These are phyloP conservation scores for Lathronympha strigana DNA, from an alignment of 2,888 invertebrate genomes.

Conservation along the genomic window DNA sequence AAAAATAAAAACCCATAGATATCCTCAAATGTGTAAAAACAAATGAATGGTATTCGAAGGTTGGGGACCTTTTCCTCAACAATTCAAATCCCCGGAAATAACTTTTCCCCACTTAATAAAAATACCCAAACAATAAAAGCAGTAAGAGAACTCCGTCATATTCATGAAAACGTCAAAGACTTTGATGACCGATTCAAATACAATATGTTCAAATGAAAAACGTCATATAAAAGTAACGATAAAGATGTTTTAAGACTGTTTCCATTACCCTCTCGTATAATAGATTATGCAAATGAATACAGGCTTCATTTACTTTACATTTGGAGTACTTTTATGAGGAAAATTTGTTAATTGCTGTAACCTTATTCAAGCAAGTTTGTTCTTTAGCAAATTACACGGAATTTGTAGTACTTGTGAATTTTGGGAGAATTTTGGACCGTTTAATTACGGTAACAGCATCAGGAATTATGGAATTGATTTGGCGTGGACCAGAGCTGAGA, in stretches of 20 bases:
- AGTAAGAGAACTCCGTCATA: constrained; percentile 23
- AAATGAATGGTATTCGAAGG: no score
- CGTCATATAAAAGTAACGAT: neutral
- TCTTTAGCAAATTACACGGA: constrained; percentile 47
- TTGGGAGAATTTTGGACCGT: constrained; percentile 39
- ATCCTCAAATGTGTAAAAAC: no score
- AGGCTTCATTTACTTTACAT: constrained; percentile 34
- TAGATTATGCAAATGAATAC: constrained; percentile 40
- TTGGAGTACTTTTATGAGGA: constrained; percentile 40
- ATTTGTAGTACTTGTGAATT: constrained; percentile 54
- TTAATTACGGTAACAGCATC: constrained; percentile 31
- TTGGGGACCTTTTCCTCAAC: neutral
- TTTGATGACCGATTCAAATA: constrained; percentile 25
- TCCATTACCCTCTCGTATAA: neutral
- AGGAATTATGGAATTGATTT: constrained; percentile 11
- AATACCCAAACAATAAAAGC: constrained; percentile 25
- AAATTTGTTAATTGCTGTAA: constrained; percentile 49
- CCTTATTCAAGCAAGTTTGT: constrained; percentile 47
- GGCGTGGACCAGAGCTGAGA: neutral
- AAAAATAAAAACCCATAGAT: no score
- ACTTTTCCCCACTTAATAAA: constrained; percentile 5
- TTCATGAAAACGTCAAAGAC: constrained; percentile 16
- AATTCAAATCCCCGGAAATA: constrained; percentile 15
- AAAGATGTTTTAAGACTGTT: neutral
- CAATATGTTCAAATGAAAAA: neutral